These are phyloP conservation scores for Pseudocheirus occidentalis DNA, from an alignment of 2,797 vertebrate species.

Conservation along the genomic window DNA sequence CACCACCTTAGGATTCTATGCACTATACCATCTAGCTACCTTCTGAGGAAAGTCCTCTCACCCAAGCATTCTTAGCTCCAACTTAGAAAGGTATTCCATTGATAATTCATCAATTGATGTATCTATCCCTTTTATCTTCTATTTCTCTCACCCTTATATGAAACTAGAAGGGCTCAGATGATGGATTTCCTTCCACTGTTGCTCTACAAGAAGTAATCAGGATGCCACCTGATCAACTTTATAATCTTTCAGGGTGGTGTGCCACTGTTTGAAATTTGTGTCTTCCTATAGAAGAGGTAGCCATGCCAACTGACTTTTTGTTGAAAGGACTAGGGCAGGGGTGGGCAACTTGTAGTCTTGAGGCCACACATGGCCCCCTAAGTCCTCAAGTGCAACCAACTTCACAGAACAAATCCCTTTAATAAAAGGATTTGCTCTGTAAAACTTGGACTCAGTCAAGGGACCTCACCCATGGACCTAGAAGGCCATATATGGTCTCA, in stretches of 20 bases:
- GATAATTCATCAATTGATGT: background rate
- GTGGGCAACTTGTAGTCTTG: no score
- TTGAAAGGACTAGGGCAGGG: background rate
- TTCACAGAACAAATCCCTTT: no score
- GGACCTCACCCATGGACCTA: no score
- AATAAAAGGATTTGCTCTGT: no score
- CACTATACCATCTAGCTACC: background rate
- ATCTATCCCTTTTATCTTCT: background rate
- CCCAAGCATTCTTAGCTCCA: background rate
- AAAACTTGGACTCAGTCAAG: no score
- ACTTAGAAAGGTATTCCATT: background rate
- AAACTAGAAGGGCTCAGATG: background rate
- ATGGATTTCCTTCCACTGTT: background rate
- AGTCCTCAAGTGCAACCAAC: no score
- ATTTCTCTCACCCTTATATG: background rate
- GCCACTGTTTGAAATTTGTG: background rate
- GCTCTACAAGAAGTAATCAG: background rate
- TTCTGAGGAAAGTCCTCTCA: background rate
- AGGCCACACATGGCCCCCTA: no score
- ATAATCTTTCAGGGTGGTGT: background rate
- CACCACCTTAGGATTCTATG: background rate
- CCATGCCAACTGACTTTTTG: background rate
- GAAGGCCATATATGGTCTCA: no score
- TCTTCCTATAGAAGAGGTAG: background rate
- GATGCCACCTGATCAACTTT: background rate